Percentiles rank a stretch among this genome's conserved stretches.
Evolutionary conservation across 2,888 invertebrate genomes (phyloP).

Genomic region (Lumbricus terrestris): DNA sequence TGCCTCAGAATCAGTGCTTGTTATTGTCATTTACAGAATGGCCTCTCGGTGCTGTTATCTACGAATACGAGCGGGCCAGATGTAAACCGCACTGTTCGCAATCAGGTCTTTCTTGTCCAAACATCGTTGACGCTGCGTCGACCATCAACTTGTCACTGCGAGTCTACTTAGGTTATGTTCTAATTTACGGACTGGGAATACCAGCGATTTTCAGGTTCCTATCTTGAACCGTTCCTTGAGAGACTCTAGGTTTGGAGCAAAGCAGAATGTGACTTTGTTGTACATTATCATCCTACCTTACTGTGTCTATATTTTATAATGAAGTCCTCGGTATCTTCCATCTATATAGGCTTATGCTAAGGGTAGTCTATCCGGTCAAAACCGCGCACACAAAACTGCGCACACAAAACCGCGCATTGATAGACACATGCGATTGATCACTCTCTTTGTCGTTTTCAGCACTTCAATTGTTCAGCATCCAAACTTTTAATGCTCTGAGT

Average conservation of each 20-base stretch:
- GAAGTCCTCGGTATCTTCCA: not conserved
- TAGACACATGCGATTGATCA: too few relatives aligned
- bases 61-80: constrained; percentile 27
- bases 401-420: too few relatives aligned
- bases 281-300: too few relatives aligned
- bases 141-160: not conserved
- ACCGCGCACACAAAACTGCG: too few relatives aligned
- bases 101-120: not conserved
- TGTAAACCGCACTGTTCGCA: not conserved
- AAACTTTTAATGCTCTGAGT: too few relatives aligned
- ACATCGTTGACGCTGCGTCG: not conserved
- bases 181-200: not conserved
- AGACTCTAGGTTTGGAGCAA: not conserved
- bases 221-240: not conserved
- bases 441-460: too few relatives aligned
- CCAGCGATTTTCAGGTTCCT: not conserved
- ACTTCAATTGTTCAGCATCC: too few relatives aligned
- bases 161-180: constrained; percentile 3
- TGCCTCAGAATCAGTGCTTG: not conserved
- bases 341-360: too few relatives aligned
- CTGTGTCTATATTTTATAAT: not conserved
- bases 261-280: not conserved
- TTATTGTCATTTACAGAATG: constrained; percentile 28
- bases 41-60: constrained; percentile 34
- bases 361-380: too few relatives aligned